phyloP scores from a whole-genome alignment of 1,140 invertebrate species.

The Drosophila pallidifrons region DNA sequence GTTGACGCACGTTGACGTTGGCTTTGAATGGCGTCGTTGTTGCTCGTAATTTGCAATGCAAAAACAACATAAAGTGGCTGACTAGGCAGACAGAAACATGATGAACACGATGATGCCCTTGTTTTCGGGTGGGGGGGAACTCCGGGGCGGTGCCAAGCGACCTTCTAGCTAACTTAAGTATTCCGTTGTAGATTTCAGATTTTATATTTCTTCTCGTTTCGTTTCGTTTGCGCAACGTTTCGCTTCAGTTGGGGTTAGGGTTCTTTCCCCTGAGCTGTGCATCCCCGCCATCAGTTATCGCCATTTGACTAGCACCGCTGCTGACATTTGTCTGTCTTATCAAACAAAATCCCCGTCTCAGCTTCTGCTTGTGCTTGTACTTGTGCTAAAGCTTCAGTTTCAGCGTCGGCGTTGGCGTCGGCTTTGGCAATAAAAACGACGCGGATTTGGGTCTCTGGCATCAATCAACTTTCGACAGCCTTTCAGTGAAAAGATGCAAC shows the following conservation, averaged over 20 bases:
- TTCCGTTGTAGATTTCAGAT: constrained; percentile 16
- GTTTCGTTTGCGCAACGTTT: not conserved
- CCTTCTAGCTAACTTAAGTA: constrained; percentile 31
- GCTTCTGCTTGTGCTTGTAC: too few species aligned
- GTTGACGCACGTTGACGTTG: constrained; percentile 67
- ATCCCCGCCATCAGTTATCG: constrained; percentile 31
- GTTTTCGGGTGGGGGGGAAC: not conserved
- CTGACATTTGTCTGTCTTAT: constrained; percentile 34
- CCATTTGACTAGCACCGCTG: constrained; percentile 1
- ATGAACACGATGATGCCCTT: too few species aligned
- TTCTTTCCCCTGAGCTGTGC: not conserved
- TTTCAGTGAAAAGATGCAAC: constrained; percentile 59
- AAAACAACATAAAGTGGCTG: constrained; percentile 58
- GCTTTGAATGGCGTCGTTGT: constrained; percentile 48
- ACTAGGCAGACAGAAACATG: constrained; percentile 7
- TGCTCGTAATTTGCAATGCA: constrained; percentile 75
- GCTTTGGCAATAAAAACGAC: constrained; percentile 60
- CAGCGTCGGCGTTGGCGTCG: too few species aligned
- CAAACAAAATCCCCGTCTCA: constrained; percentile 16
- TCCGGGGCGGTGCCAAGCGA: not conserved
- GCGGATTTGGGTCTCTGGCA: constrained; percentile 28
- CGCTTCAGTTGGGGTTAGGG: not conserved
- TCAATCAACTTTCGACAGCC: constrained; percentile 60
- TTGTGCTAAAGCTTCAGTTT: too few species aligned
- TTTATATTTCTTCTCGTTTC: constrained; percentile 1